A percentile compares a stretch with the other conserved stretches of the same genome.
These are phyloP conservation scores for Acanthosepion lycidas DNA, from an alignment of 2,888 invertebrate genomes.

Conservation along the genomic window DNA sequence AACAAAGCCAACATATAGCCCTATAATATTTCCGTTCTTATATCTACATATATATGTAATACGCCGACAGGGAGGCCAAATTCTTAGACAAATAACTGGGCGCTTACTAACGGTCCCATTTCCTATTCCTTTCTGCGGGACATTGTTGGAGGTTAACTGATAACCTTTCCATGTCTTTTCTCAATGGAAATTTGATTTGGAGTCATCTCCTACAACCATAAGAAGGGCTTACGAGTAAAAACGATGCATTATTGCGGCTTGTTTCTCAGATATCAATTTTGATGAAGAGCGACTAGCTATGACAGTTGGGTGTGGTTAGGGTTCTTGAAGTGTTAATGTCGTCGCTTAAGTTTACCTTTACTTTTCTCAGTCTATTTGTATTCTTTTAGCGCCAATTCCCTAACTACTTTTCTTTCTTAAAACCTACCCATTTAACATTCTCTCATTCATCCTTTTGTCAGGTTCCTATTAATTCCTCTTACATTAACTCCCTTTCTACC, in stretches of 20 bases:
- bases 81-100: background rate
- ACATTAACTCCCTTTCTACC: too few relatives aligned
- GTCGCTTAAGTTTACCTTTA: too few relatives aligned
- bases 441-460: too few relatives aligned
- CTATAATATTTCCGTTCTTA: background rate
- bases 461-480: too few relatives aligned
- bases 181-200: background rate
- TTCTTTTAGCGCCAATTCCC: too few relatives aligned
- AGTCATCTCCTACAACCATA: background rate
- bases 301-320: fast-evolving
- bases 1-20: background rate
- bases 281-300: background rate
- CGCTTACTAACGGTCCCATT: background rate
- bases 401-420: too few relatives aligned
- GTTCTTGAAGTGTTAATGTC: too few relatives aligned
- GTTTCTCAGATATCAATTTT: background rate
- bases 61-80: background rate
- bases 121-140: background rate
- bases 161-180: background rate
- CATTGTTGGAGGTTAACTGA: background rate
- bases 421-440: too few relatives aligned
- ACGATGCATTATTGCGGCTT: background rate
- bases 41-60: background rate
- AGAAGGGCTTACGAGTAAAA: background rate
- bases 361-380: too few relatives aligned